phyloP scores from a whole-genome alignment of 2,797 vertebrate genomes.

The Parauchenoglanis ngamensis region DNA sequence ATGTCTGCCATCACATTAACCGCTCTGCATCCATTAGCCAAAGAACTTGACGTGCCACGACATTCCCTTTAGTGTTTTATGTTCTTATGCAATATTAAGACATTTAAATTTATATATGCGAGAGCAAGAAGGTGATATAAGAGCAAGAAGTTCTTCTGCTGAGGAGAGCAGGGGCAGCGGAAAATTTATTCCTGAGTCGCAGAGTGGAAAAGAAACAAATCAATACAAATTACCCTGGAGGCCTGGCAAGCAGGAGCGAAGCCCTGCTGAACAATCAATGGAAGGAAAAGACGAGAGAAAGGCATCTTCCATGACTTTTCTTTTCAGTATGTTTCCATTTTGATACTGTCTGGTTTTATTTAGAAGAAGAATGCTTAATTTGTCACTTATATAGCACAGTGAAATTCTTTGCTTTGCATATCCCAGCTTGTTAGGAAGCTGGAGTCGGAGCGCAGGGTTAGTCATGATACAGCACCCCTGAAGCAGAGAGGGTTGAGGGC shows the following conservation, averaged over 20 bases:
- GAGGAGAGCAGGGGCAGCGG: conserved; percentile 8
- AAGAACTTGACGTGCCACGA: background rate
- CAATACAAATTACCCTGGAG: conserved; percentile 43
- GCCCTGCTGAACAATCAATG: conserved; percentile 19
- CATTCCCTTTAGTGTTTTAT: background rate
- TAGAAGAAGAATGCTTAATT: no score
- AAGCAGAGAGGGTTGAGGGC: no score
- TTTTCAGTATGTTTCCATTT: conserved; percentile 1
- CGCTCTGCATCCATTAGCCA: background rate
- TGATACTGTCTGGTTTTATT: background rate
- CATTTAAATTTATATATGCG: background rate
- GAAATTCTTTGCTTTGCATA: no score
- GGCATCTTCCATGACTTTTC: background rate
- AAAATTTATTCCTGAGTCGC: conserved; percentile 35
- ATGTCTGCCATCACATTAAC: no score
- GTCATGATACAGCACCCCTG: no score
- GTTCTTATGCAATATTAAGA: background rate
- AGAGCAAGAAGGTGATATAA: conserved; percentile 15
- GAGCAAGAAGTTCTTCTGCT: conserved; percentile 6
- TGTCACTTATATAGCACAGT: no score
- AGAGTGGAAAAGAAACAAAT: conserved; percentile 45
- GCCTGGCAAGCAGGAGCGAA: background rate
- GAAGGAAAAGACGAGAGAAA: conserved; percentile 4
- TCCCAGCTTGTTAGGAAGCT: no score
- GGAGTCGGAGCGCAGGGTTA: no score